Evolutionary conservation across 2,113 vertebrate genomes (phyloP), one percentile per base, ranked within the genome.

Genomic region (Calyptomena viridis): DNA sequence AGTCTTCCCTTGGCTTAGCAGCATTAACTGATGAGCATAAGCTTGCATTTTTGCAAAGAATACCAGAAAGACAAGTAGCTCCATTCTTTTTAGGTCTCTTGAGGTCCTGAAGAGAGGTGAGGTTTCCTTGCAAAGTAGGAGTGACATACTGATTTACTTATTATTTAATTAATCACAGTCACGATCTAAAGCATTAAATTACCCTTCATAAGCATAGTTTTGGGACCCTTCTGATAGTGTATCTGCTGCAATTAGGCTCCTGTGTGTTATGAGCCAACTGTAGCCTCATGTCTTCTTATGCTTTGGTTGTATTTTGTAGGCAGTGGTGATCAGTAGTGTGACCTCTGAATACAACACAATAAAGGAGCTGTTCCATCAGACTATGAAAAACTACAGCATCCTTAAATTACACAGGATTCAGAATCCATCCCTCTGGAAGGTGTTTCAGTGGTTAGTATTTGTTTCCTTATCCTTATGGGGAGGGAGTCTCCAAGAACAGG

Each of bases 391-490:
- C 16, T 97, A 95, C 74, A 97, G 4, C 60, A 96, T 99, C 56
- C 78, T 91, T 75, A 98, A 83, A 79, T 98, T 99, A 88, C 77
- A 91, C 74, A 98, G 98, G 96, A 98, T 99, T 94, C 98, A 98
- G 96, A 99, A 99, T 75, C 96, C 95, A 1, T 97, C 97, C 33
- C 98, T 99, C 73, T 98, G 98, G 98, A 96, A 95, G 58, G 66
- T 98, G 71, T 99, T 98, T 94, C 97, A 99, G 47, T 99, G 99
- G 99, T 99, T 95, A n/a, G 98, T 97, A 88, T 77, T 89, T 69
- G 12, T 47, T 56, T 84, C 53, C 75, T 64, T 39, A 10, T 50
- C 33, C 5, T 84, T 74, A 40, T 2, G 11, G n/a, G 55, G 17
- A 66, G 14, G 35, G 33, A 69, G 13, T 47, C 37, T 86, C 42